phyloP scores from a whole-genome alignment of 2,888 invertebrate genomes.

The Cephus nigrinus region DNA sequence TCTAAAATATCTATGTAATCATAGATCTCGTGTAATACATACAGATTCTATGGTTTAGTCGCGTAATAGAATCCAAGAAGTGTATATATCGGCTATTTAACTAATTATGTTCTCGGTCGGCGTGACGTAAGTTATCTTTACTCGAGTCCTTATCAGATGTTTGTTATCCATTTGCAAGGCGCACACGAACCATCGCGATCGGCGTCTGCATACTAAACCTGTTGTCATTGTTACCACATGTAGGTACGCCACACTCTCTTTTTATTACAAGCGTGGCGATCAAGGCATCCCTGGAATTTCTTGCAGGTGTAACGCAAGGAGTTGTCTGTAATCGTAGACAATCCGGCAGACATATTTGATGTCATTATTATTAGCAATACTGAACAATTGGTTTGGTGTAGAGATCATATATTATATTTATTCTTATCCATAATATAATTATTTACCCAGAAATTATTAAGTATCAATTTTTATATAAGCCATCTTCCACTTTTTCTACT shows the following conservation, averaged over 20 bases:
- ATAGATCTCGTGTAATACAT: background rate
- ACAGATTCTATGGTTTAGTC: constrained; percentile 14
- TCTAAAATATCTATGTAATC: background rate
- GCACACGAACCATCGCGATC: constrained; percentile 16
- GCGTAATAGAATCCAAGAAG: constrained; percentile 16
- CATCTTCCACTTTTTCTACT: background rate
- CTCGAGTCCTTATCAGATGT: constrained; percentile 40
- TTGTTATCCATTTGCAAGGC: constrained; percentile 29
- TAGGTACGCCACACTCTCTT: background rate
- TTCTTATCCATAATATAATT: background rate
- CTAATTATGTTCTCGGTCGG: constrained; percentile 38
- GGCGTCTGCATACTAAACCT: background rate
- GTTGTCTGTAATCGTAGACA: background rate
- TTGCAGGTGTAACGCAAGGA: background rate
- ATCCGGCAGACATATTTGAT: background rate
- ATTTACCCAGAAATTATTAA: background rate
- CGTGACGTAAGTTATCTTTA: constrained; percentile 52
- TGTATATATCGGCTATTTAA: constrained; percentile 31
- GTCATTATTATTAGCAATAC: background rate
- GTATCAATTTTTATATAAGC: background rate
- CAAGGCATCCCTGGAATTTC: background rate
- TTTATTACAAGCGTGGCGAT: background rate
- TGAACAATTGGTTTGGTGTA: background rate
- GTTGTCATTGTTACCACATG: background rate
- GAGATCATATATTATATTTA: background rate